Conservation (phyloP, 2,888 invertebrate genomes). For the Galeruca laticollis region DNA sequence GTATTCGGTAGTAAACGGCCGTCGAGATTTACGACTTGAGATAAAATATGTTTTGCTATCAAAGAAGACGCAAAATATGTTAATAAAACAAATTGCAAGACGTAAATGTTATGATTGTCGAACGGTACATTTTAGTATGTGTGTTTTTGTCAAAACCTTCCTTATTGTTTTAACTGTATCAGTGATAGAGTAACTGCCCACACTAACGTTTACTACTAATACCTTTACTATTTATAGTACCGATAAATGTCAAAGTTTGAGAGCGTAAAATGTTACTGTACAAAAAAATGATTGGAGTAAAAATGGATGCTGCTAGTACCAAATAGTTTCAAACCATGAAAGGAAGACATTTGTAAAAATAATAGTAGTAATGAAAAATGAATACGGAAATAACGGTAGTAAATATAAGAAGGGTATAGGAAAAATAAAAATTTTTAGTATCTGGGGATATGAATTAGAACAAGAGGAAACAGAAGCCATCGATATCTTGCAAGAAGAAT, state of each 20-base stretch:
- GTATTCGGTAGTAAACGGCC: conserved; percentile 1
- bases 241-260: not conserved
- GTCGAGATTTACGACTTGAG: not conserved
- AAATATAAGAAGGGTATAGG: no score
- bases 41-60: not conserved
- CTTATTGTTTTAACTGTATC: conserved; percentile 34
- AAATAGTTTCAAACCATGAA: no score
- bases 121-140: not conserved
- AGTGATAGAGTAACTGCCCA: conserved; percentile 18
- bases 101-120: conserved; percentile 2
- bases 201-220: not conserved
- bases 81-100: not conserved
- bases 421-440: no score
- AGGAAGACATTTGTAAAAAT: no score
- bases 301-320: no score
- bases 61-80: conserved; percentile 2
- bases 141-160: conserved; percentile 12
- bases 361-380: no score
- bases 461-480: no score
- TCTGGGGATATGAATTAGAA: no score
- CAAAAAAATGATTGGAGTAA: no score
- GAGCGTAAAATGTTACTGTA: no score
- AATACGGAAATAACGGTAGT: no score
- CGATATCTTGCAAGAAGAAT: no score
- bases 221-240: not conserved